Evolutionary conservation across 2,888 invertebrate genomes (phyloP).

Genomic region (Branchinecta sandiegonensis): DNA sequence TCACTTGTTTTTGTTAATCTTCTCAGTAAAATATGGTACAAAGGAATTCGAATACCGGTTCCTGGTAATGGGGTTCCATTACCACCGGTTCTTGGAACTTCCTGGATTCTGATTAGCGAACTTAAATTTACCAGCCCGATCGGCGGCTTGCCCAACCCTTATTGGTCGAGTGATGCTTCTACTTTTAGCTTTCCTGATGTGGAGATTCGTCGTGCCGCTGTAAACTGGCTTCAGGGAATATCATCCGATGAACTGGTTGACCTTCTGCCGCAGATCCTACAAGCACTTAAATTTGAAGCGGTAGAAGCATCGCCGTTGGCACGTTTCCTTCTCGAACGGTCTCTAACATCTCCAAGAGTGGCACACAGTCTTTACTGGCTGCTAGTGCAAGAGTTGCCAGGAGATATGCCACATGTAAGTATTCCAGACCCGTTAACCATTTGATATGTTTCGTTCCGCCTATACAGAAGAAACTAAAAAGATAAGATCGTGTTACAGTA

Average conservation of each 20-base stretch:
- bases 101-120: no score
- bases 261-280: conserved; percentile 81
- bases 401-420: conserved; percentile 59
- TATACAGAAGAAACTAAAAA: no score
- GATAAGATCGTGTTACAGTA: no score
- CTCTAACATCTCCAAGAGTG: conserved; percentile 70
- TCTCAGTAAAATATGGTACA: no score
- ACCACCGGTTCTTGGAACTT: no score
- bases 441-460: no score
- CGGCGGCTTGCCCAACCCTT: no score
- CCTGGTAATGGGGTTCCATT: no score
- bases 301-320: conserved; percentile 79
- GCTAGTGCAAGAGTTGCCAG: conserved; percentile 64
- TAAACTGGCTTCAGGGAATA: conserved; percentile 60
- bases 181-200: conserved; percentile 70
- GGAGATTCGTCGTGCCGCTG: conserved; percentile 68
- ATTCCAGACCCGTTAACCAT: not conserved
- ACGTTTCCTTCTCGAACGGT: conserved; percentile 60
- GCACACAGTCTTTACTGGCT: conserved; percentile 94
- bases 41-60: no score
- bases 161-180: no score
- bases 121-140: no score
- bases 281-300: conserved; percentile 76
- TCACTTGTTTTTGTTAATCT: no score
- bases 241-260: conserved; percentile 77